Conservation (phyloP, 2,113 vertebrate species). For the Salminus brasiliensis region DNA sequence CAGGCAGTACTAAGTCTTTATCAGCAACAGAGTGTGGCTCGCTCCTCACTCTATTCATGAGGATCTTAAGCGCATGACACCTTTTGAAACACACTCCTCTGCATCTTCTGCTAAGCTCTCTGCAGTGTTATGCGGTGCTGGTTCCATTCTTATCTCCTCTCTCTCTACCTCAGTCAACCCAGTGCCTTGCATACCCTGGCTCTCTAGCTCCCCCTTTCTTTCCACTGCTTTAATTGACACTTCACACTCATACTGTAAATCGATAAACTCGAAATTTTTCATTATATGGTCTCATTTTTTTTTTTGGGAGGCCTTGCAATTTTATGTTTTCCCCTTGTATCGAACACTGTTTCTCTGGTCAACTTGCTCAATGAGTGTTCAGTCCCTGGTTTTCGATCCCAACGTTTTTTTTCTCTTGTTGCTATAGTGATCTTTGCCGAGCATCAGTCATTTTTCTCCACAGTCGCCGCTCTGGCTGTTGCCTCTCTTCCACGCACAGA, state of each 20-base stretch:
- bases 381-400: not conserved
- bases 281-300: not conserved
- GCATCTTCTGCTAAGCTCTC: constrained; percentile 44
- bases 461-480: not conserved
- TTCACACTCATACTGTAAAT: constrained; percentile 40
- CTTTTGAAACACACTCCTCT: constrained; percentile 64
- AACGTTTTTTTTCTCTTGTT: constrained; percentile 23
- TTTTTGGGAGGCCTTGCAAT: constrained; percentile 1
- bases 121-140: constrained; percentile 36
- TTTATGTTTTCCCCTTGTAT: constrained; percentile 29
- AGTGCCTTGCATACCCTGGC: constrained; percentile 31
- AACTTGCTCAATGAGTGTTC: constrained; percentile 17
- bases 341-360: not conserved
- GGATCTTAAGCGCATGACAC: constrained; percentile 70
- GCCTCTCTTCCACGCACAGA: not conserved
- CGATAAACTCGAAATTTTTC: not conserved
- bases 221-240: constrained; percentile 29
- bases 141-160: constrained; percentile 37
- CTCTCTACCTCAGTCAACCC: constrained; percentile 26
- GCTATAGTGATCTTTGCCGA: constrained; percentile 17
- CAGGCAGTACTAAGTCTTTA: constrained; percentile 67
- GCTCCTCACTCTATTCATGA: constrained; percentile 54
- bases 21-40: constrained; percentile 70
- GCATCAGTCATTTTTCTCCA: constrained; percentile 13
- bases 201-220: constrained; percentile 31